phyloP scores from a whole-genome alignment of 2,888 invertebrate species.

The Lasioglossum vierecki region DNA sequence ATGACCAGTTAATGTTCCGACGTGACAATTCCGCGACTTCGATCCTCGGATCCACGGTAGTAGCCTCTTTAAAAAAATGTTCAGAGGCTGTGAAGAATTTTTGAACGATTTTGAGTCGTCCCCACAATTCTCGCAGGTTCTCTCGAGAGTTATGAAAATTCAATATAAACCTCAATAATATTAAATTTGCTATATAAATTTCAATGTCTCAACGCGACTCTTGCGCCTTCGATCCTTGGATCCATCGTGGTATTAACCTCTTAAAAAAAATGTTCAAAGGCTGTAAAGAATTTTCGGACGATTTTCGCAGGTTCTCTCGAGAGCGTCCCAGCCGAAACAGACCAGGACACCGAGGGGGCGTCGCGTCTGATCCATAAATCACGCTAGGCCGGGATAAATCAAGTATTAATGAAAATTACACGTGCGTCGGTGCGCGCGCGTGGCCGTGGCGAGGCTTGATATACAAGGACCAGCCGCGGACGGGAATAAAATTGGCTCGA shows the following conservation, averaged over 20 bases:
- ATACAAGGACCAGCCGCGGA: constrained; percentile 47
- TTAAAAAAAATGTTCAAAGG: too few species aligned
- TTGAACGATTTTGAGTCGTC: too few species aligned
- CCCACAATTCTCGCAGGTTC: too few species aligned
- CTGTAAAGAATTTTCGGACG: too few species aligned
- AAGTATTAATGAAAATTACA: constrained; percentile 67
- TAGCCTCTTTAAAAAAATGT: too few species aligned
- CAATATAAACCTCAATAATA: too few species aligned
- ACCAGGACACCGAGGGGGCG: constrained; percentile 21
- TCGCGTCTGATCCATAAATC: constrained; percentile 52
- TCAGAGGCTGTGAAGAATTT: too few species aligned
- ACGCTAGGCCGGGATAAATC: constrained; percentile 51
- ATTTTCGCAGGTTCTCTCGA: background rate
- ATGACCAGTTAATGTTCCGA: constrained; percentile 72
- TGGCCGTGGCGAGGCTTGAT: constrained; percentile 35
- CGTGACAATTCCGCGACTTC: constrained; percentile 64
- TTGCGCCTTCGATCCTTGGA: too few species aligned
- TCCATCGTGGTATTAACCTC: too few species aligned
- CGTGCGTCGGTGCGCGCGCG: constrained; percentile 34
- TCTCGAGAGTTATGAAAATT: too few species aligned
- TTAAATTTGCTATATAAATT: too few species aligned
- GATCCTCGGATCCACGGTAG: too few species aligned
- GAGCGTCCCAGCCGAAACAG: background rate
- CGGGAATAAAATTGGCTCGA: constrained; percentile 58
- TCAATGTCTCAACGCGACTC: constrained; percentile 65